Percentiles rank a stretch among this genome's conserved stretches.
Evolutionary conservation across 2,888 invertebrate species (phyloP).

Genomic region (Oligia fasciuncula): DNA sequence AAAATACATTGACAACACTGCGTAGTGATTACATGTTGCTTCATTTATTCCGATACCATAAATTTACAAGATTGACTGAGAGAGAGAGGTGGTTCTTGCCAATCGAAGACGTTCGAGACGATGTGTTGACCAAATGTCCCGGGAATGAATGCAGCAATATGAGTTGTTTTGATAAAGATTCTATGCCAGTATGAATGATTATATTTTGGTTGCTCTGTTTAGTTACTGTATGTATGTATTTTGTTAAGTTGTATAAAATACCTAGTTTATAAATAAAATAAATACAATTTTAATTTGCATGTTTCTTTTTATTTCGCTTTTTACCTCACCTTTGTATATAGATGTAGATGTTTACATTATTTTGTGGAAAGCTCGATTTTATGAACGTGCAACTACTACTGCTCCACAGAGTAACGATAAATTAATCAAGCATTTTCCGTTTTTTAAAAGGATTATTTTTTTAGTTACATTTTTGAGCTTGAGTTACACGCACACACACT

Average conservation of each 20-base stretch:
- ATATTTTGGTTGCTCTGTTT: constrained; percentile 87
- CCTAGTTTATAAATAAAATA: constrained; percentile 89
- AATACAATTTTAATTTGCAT: constrained; percentile 85
- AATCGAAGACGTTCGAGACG: constrained; percentile 44
- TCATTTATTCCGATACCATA: constrained; percentile 65
- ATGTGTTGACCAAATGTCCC: constrained; percentile 34
- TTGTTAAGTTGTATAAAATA: constrained; percentile 90
- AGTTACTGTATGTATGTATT: constrained; percentile 89
- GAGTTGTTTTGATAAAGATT: constrained; percentile 47
- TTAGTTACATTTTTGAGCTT: constrained; percentile 41
- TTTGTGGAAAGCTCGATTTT: constrained; percentile 14
- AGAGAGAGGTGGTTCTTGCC: constrained; percentile 69
- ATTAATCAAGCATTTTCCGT: constrained; percentile 2
- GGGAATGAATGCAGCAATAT: constrained; percentile 68
- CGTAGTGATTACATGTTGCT: constrained; percentile 59
- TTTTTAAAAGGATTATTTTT: not conserved
- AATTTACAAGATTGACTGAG: constrained; percentile 60
- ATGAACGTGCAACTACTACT: not conserved
- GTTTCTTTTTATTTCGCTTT: constrained; percentile 82
- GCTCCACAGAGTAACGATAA: not conserved
- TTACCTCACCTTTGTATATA: constrained; percentile 65
- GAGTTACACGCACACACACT: constrained; percentile 38
- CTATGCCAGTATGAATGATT: constrained; percentile 81
- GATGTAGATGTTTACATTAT: constrained; percentile 42
- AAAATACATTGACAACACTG: constrained; percentile 58